These are phyloP conservation scores for Okapia johnstoni DNA, from an alignment of 2,113 vertebrate species.

Conservation along the genomic window DNA sequence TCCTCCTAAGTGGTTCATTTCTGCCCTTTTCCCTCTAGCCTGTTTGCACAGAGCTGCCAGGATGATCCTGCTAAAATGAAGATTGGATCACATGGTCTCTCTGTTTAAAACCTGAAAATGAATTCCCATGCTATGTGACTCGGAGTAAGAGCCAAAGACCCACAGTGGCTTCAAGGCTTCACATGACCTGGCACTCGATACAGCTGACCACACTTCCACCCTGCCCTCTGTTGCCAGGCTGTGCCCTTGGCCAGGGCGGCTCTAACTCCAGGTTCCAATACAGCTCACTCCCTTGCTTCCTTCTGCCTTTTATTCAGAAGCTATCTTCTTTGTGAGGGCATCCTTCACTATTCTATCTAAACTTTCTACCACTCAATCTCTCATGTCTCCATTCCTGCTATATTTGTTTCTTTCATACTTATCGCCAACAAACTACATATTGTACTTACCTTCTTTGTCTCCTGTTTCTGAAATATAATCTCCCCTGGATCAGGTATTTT, in stretches of 20 bases:
- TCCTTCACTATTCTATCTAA: not conserved
- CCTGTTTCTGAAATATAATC: not conserved
- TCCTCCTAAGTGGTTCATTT: not conserved
- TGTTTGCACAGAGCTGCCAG: not conserved
- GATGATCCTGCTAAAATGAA: not conserved
- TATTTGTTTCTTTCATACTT: not conserved
- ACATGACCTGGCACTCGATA: not conserved
- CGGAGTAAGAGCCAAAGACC: not conserved
- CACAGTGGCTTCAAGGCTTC: not conserved
- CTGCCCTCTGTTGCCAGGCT: not conserved
- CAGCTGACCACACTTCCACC: not conserved
- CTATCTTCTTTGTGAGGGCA: not conserved
- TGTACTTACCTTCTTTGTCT: not conserved
- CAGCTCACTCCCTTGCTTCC: not conserved
- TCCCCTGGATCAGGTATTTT: not conserved
- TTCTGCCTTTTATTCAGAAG: not conserved
- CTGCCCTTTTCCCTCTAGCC: not conserved
- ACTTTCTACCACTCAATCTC: not conserved
- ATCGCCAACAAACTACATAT: rapidly evolving
- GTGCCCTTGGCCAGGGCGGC: not conserved
- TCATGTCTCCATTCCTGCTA: not conserved
- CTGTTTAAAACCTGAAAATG: not conserved
- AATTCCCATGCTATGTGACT: not conserved
- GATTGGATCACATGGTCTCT: not conserved
- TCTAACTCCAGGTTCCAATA: not conserved